Evolutionary conservation across 2,797 vertebrate genomes (phyloP), one percentile per base, ranked within the genome.

Genomic region (Etheostoma perlongum): DNA sequence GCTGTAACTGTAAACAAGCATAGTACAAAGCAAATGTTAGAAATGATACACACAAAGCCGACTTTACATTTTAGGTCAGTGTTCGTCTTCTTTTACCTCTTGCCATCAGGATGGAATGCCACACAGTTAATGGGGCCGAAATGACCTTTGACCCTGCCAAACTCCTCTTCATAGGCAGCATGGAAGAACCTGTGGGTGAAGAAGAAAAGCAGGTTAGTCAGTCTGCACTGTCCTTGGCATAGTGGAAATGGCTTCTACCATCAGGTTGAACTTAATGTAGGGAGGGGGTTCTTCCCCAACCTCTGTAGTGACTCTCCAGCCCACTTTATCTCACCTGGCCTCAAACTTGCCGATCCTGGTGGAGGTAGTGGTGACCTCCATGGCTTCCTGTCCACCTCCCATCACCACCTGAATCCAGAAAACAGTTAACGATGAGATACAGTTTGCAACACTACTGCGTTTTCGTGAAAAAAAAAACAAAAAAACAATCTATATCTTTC

Each of bases 281-380:
- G 16, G 3, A 13, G 8, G 12, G 5, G 25, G 15, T 40, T 30
- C 10, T 18, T 48, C 44, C 16, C 7, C 47, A 4, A 54, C 27
- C 4, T 52, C 4, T 27, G 42, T 12, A 14, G 48, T 42, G 19
- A 36, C 19, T 30, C 13, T 11, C 46, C 6, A 19, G 13, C 9
- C 25, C 21, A 16, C 42, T 68, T 40, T 2, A 6, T 61, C 92
- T 91, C 76, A 98, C 98, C 98, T 99, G 82, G 98, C 98, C 87
- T 99, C 98, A 58, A 99, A 99, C 90, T 99, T 99, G 82, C 98
- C 98, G 33, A 99, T 99, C 94, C 98, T 97, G 66, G 97, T 99
- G 79, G 98, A 99, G 33, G 98, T 99, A 0, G 98, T 99, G 61
- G 98, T 99, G 74, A 99, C 98, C 80, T 99, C 98, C 98, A 99